A percentile compares a stretch with the other conserved stretches of the same genome.
phyloP scores from a whole-genome alignment of 2,797 vertebrate species.

The Lacerta agilis region DNA sequence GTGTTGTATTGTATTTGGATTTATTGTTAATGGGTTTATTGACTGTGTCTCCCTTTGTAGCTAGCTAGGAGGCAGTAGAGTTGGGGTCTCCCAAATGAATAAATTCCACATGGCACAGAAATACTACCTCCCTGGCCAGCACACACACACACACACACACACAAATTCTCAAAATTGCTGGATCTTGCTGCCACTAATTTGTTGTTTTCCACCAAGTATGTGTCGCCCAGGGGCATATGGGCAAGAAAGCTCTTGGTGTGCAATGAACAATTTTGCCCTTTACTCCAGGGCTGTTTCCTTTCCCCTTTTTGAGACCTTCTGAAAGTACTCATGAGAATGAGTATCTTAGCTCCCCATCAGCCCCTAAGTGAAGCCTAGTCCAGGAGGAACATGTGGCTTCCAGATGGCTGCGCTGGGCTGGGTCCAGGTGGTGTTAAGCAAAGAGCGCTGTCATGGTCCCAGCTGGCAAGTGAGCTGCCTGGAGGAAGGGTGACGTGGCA shows the following conservation, averaged over 20 bases:
- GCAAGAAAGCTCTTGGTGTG: neutral
- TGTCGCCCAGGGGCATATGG: neutral
- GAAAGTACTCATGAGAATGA: neutral
- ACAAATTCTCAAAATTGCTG: too few relatives aligned
- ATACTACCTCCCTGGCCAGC: neutral
- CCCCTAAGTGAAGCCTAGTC: neutral
- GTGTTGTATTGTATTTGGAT: neutral
- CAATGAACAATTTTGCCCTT: neutral
- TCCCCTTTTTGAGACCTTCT: neutral
- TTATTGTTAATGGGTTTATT: neutral
- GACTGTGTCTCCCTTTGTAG: neutral
- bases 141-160: too few relatives aligned
- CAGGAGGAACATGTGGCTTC: slow-evolving; percentile 41
- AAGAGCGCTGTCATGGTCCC: neutral
- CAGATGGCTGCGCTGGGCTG: slow-evolving; percentile 58
- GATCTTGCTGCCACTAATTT: neutral
- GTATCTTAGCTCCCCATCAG: neutral
- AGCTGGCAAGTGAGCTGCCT: neutral
- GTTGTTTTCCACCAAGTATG: neutral
- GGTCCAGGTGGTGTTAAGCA: slow-evolving; percentile 11
- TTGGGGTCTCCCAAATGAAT: neutral
- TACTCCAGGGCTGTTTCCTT: neutral
- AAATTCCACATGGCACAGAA: neutral
- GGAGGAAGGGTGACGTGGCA: neutral
- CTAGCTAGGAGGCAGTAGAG: neutral